Base-by-base conservation (phyloP, 2,888 invertebrate genomes). In the Brachycybe producta region DNA sequence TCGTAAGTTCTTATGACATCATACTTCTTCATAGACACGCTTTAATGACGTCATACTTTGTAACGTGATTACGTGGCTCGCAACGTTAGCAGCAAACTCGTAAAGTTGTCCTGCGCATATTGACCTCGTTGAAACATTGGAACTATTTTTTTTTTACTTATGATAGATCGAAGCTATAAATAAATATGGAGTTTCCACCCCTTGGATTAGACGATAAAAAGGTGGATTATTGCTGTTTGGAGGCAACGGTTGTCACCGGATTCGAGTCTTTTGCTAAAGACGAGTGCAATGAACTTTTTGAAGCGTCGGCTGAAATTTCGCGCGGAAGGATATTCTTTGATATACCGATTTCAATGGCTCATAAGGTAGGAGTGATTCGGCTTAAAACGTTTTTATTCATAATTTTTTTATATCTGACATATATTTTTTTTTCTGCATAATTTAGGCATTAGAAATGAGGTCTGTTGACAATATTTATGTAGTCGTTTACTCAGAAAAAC, bases 401-500 rank as follows among this genome's bases (percentile, higher is more conserved):
- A 44, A 30, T 44, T 30, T 30, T n/a, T 8, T 23, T 39, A 13
- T 17, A 8, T 26, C 11, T 15, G 5, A 3, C 3, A 41, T 19
- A 21, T 41, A 5, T n/a, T 30, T 28, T 15, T 47, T n/a, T 32
- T 30, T 17, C 8, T 42, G 23, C 4, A 5, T 2, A 15, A 13
- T 36, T 8, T 23, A 67, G 66, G 59, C 64, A 5, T 48, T 62
- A 35, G 56, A 61, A 5, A 57, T 69, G 8, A 60, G 61, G 23
- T 60, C 61, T 32, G 58, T 68, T 34, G 68, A 69, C 53, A 67
- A 68, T 55, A 57, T 64, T 21, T 60, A 60, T 40, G 64, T 67
- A 8, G 59, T 67, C 19, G 57, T 68, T 27, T 48, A 53, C 21
- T n/a, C n/a, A n/a, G n/a, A n/a, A n/a, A n/a, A n/a, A n/a, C n/a